Percentiles rank a stretch among this genome's conserved stretches.
phyloP scores from a whole-genome alignment of 2,797 vertebrate species.

The Chaunax sp. region DNA sequence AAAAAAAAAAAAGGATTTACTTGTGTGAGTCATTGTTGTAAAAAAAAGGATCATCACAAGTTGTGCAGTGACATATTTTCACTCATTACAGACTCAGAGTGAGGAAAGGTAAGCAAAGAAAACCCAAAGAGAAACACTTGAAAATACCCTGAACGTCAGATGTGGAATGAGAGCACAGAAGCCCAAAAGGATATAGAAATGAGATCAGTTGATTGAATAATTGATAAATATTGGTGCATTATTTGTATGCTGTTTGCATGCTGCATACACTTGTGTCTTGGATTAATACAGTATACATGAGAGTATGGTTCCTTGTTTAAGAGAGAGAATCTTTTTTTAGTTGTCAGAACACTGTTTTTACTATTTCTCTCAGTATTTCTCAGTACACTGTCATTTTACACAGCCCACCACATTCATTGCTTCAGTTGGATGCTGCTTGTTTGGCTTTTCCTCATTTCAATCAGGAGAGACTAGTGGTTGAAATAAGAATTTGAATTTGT shows the following conservation, averaged over 20 bases:
- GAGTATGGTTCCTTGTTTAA: conserved; percentile 30
- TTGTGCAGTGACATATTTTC: conserved; percentile 64
- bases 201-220: conserved; percentile 57
- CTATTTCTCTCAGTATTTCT: conserved; percentile 17
- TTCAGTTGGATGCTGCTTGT: conserved; percentile 74
- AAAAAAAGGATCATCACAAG: conserved; percentile 54
- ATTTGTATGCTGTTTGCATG: conserved; percentile 45
- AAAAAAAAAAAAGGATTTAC: conserved; percentile 50
- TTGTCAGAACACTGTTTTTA: conserved; percentile 70
- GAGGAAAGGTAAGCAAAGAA: conserved; percentile 30
- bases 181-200: conserved; percentile 18
- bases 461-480: no score
- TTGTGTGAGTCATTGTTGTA: conserved; percentile 59
- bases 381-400: conserved; percentile 73
- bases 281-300: conserved; percentile 55
- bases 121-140: conserved; percentile 47
- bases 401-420: conserved; percentile 74
- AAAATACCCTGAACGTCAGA: conserved; percentile 40
- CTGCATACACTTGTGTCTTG: conserved; percentile 33
- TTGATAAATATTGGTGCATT: conserved; percentile 36
- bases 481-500: no score
- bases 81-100: conserved; percentile 59
- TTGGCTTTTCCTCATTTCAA: conserved; percentile 73
- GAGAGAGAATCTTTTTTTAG: conserved; percentile 62
- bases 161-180: conserved; percentile 2